phyloP scores from a whole-genome alignment of 2,113 vertebrate species.

The Platichthys flesus region DNA sequence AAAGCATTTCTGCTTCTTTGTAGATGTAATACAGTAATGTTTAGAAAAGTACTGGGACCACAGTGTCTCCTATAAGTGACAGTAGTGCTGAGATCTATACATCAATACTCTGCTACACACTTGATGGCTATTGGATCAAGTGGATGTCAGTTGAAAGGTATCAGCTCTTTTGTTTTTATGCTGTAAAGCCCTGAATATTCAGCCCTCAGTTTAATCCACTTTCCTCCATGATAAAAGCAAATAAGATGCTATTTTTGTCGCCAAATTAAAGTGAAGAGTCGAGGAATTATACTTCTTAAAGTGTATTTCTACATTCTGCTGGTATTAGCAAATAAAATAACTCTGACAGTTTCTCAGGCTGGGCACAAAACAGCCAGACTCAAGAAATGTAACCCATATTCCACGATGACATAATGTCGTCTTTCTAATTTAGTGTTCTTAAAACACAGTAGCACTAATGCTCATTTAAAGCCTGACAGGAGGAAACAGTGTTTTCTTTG shows the following conservation, averaged over 20 bases:
- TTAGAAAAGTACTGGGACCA: no score
- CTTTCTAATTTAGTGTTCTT: not conserved
- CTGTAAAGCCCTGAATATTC: not conserved
- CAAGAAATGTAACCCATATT: not conserved
- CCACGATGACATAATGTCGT: not conserved
- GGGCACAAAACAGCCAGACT: not conserved
- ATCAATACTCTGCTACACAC: not conserved
- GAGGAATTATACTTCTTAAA: no score
- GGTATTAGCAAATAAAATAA: not conserved
- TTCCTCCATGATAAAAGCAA: no score
- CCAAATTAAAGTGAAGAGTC: no score
- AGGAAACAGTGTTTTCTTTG: not conserved
- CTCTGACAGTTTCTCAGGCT: not conserved
- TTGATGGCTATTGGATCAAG: slow-evolving; percentile 6
- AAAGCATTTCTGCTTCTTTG: no score
- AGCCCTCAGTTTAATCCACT: not conserved
- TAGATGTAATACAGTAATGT: no score
- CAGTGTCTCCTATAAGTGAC: no score
- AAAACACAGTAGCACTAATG: not conserved
- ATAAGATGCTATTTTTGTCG: not conserved
- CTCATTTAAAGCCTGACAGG: not conserved
- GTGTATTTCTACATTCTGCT: not conserved
- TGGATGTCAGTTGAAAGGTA: not conserved
- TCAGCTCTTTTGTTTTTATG: not conserved
- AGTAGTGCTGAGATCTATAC: no score